These are phyloP conservation scores for Aphaenogaster rudis DNA, from an alignment of 1,140 invertebrate genomes.

Conservation along the genomic window DNA sequence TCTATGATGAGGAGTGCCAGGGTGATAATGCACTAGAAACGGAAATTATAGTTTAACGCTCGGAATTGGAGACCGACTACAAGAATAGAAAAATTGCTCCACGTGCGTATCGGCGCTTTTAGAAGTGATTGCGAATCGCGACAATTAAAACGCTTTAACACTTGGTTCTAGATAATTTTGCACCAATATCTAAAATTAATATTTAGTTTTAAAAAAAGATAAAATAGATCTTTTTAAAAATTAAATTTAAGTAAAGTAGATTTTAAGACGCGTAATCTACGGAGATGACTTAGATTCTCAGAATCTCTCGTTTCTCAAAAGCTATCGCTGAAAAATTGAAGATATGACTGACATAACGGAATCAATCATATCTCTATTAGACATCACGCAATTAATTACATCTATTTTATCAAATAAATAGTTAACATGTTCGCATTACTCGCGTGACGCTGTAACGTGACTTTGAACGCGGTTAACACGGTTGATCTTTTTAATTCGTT, in stretches of 20 bases:
- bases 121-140: neutral
- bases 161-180: neutral
- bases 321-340: neutral
- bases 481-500: neutral
- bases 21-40: conserved; percentile 92
- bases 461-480: neutral
- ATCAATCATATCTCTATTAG: neutral
- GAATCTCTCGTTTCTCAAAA: neutral
- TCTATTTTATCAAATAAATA: neutral
- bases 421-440: neutral
- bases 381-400: neutral
- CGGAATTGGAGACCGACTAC: conserved; percentile 43
- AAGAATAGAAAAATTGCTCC: conserved; percentile 60
- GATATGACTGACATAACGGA: neutral
- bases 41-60: conserved; percentile 78
- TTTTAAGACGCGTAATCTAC: neutral
- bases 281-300: neutral
- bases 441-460: neutral
- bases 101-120: conserved; percentile 21
- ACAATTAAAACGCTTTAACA: neutral
- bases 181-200: neutral
- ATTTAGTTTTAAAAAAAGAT: neutral
- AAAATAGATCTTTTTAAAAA: neutral
- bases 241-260: neutral
- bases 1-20: conserved; percentile 94